A percentile compares a stretch with the other conserved stretches of the same genome.
phyloP scores from a whole-genome alignment of 2,888 invertebrate species.

The Stenchaetothrips biformis region DNA sequence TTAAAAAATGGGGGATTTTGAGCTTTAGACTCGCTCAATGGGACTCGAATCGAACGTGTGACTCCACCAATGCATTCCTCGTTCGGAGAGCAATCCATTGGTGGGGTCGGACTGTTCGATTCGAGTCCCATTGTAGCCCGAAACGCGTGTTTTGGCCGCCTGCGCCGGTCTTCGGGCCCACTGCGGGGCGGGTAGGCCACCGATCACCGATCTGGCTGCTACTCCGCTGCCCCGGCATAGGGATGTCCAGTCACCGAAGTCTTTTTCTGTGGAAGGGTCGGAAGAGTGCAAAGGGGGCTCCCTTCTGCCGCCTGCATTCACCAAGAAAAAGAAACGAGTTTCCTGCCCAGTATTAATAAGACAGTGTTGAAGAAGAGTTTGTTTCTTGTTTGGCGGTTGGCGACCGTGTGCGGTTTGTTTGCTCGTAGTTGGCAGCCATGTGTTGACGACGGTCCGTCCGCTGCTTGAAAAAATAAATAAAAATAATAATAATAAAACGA shows the following conservation, averaged over 20 bases:
- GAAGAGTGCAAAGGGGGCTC: not conserved
- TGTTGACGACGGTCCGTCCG: not conserved
- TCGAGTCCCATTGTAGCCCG: too few relatives aligned
- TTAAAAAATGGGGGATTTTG: too few relatives aligned
- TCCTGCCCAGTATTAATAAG: not conserved
- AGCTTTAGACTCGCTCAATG: too few relatives aligned
- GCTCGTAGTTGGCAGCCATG: slow-evolving; percentile 11
- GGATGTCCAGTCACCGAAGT: not conserved
- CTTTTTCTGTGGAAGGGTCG: not conserved
- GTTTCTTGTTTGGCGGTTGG: slow-evolving; percentile 12
- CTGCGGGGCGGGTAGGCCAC: not conserved
- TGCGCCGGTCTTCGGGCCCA: too few relatives aligned
- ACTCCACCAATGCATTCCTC: too few relatives aligned
- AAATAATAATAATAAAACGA: too few relatives aligned
- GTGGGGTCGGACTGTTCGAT: too few relatives aligned
- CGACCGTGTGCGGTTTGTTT: slow-evolving; percentile 1
- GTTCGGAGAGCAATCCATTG: too few relatives aligned
- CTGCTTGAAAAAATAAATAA: too few relatives aligned
- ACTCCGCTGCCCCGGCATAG: not conserved
- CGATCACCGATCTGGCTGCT: not conserved
- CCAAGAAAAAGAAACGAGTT: not conserved
- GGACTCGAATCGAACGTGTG: too few relatives aligned
- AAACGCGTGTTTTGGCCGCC: too few relatives aligned
- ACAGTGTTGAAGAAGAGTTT: slow-evolving; percentile 28
- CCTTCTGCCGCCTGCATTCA: not conserved